Percentiles rank a stretch among this genome's conserved stretches.
phyloP scores from a whole-genome alignment of 2,113 vertebrate genomes.

The Cavia porcellus region DNA sequence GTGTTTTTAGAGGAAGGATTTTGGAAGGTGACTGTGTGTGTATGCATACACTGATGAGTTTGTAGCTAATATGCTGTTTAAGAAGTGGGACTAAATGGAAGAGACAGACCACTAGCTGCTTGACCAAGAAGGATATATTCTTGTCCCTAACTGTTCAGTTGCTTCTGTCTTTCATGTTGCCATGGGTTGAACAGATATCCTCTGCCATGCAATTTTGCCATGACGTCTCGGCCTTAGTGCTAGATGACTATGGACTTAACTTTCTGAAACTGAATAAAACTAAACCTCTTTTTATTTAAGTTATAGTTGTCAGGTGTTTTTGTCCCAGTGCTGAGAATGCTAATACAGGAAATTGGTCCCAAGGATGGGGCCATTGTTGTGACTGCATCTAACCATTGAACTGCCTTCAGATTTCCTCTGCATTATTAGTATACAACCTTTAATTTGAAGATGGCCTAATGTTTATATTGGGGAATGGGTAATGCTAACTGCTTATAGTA shows the following conservation, averaged over 20 bases:
- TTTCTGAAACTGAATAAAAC: not conserved
- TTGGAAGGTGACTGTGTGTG: not conserved
- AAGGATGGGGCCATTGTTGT: not conserved
- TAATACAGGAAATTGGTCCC: not conserved
- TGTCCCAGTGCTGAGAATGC: no score
- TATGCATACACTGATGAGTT: not conserved
- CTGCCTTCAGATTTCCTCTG: not conserved
- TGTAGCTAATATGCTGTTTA: not conserved
- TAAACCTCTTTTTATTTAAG: not conserved
- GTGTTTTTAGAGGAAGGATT: not conserved
- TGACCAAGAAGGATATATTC: not conserved
- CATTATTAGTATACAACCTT: not conserved
- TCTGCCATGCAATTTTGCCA: not conserved
- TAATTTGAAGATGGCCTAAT: not conserved
- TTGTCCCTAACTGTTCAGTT: not conserved
- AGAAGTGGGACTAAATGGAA: no score
- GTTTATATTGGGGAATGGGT: not conserved
- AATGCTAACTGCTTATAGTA: not conserved
- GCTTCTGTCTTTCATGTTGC: not conserved
- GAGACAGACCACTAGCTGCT: not conserved
- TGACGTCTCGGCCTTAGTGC: not conserved
- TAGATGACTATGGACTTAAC: not conserved
- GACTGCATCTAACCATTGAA: not conserved
- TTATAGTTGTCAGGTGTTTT: not conserved
- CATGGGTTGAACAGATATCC: not conserved